Evolutionary conservation across 2,113 vertebrate species (phyloP), one percentile per base, ranked within the genome.

Genomic region (Gavialis gangeticus): DNA sequence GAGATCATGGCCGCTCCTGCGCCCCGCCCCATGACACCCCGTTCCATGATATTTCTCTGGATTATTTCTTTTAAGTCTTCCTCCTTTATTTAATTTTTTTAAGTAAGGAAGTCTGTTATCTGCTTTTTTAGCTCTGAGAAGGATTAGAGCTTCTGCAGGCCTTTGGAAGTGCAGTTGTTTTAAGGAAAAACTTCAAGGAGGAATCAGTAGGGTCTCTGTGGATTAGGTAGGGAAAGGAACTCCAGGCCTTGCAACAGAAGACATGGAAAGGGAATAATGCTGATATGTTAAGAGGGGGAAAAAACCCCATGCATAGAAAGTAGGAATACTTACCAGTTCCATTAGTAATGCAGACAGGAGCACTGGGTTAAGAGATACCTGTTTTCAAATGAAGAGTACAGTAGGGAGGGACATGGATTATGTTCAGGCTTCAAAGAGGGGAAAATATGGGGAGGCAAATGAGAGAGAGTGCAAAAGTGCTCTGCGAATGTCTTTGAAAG

Each of bases 371-470:
- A 21, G 90, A 37, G 27, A 34, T 78, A 9, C 4, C 1, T 64
- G 62, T 73, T 90, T 92, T 92, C 77, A 79, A 77, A 85, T n/a
- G 34, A 54, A 67, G 37, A 84, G 54, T 67, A 75, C 69, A 84
- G 46, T 28, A 62, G 69, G 27, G 54, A 62, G 34, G 69, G 22
- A 18, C n/a, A 75, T 55, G 8, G 34, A 12, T 73, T 73, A 46
- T 92, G 54, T 85, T 83, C 58, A 46, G 30, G 17, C 54, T 73
- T 91, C 59, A 83, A 81, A 83, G 69, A 79, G 57, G 66, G 75
- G 69, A 66, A 59, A 79, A 58, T 37, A 21, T 79, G 34, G 3
- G 69, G 21, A 10, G 9, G 28, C 55, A 28, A 57, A 87, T 83
- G 63, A 81, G 18, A 25, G 30, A 28, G 79, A 85, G 4, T 1